Evolutionary conservation across 2,113 vertebrate species (phyloP), one percentile per base, ranked within the genome.

Genomic region (Calonectris borealis): DNA sequence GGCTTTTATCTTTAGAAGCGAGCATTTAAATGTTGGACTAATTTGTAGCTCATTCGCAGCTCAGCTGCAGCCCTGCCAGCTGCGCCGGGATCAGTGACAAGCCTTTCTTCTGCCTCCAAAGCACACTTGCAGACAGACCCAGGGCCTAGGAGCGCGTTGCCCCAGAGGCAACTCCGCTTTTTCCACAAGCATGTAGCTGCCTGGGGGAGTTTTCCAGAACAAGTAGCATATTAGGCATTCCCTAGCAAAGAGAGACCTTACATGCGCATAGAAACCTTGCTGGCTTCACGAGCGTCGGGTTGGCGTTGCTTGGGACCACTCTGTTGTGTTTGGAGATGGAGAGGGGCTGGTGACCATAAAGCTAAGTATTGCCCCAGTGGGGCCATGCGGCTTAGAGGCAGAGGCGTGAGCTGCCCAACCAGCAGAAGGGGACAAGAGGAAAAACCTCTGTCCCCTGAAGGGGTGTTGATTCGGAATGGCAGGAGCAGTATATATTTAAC

Each of bases 161-260:
- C 95, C 91, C 83, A 94, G 90, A 90, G 96, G 94, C 86, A 95
- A 71, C 83, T 86, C 10, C 1, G 42, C 77, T 94, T 82, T 88
- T 96, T 93, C 91, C 88, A 52, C 80, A 93, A 68, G 68, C 51
- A 15, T 83, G 71, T 92, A 92, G 86, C 94, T 84, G 86, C 95
- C 95, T 96, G 83, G 90, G 95, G 95, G 90, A 96, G 77, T 95
- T 94, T 96, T 95, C 86, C 65, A 76, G 96, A 92, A 78, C 88
- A 93, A 93, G 95, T n/a, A 90, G 72, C 57, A 42, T 62, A 92
- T 94, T 94, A 93, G 77, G 48, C 6, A 1, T 48, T 84, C 52
- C 36, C 25, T 36, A 89, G 80, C 40, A 87, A 76, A 93, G 69
- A 57, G 72, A 87, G 69, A 66, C 83, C 88, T 90, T 80, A 48